Evolutionary conservation across 2,113 vertebrate species (phyloP).

Genomic region (Panthera uncia): DNA sequence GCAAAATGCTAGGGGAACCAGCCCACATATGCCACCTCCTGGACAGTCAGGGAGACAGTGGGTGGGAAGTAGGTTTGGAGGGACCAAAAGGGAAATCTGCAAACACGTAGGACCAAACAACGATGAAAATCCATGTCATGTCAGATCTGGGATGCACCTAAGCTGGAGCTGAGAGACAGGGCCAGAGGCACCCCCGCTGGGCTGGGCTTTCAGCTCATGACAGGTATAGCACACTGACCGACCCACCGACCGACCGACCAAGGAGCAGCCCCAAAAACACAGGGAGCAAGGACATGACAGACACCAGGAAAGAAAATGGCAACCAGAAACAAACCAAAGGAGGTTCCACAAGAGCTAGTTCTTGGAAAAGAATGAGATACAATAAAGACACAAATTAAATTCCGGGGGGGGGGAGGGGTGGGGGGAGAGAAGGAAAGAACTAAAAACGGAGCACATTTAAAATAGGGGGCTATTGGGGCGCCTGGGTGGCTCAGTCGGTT

Average conservation of each 20-base stretch:
- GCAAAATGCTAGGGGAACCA: too few species aligned
- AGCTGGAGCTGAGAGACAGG: not conserved
- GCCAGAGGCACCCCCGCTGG: not conserved
- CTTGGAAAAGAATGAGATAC: not conserved
- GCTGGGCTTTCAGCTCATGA: not conserved
- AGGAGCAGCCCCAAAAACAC: not conserved
- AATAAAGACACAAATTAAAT: not conserved
- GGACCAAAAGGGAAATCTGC: not conserved
- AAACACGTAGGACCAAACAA: not conserved
- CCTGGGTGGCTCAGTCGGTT: too few species aligned
- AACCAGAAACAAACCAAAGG: not conserved
- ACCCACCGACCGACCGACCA: accelerated
- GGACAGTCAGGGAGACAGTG: not conserved
- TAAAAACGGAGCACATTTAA: too few species aligned
- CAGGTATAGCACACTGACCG: not conserved
- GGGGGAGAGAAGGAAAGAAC: not conserved
- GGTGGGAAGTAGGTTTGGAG: not conserved
- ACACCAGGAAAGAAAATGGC: not conserved
- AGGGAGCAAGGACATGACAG: not conserved
- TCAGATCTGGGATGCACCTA: not conserved
- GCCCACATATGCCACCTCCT: not conserved
- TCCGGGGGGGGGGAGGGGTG: not conserved
- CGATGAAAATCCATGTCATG: not conserved
- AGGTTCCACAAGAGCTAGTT: not conserved
- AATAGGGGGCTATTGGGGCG: too few species aligned